phyloP scores from a whole-genome alignment of 2,797 vertebrate genomes.

The Muraenolepis orangiensis region DNA sequence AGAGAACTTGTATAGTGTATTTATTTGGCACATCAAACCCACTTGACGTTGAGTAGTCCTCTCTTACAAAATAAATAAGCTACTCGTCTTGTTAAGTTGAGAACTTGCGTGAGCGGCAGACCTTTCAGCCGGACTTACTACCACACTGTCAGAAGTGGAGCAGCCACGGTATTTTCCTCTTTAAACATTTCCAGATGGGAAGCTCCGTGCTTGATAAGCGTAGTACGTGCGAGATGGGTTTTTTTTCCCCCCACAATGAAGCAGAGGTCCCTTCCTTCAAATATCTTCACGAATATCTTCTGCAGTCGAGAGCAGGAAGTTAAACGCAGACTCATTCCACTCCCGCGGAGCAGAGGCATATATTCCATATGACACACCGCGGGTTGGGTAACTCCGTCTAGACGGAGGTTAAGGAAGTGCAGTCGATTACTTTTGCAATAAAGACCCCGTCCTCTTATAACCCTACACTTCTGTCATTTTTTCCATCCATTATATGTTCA shows the following conservation, averaged over 20 bases:
- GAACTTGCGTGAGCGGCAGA: constrained; percentile 49
- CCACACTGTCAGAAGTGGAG: constrained; percentile 38
- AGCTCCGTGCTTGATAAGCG: constrained; percentile 38
- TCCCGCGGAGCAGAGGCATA: constrained; percentile 35
- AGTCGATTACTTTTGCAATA: constrained; percentile 30
- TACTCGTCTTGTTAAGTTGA: constrained; percentile 24
- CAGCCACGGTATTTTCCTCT: constrained; percentile 46
- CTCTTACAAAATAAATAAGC: not conserved
- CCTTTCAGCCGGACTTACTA: constrained; percentile 45
- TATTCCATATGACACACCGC: constrained; percentile 58
- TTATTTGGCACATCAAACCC: not conserved
- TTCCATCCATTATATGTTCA: constrained; percentile 39
- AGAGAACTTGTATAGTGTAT: not conserved
- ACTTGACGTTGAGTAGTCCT: constrained; percentile 33
- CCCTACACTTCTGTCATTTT: constrained; percentile 16
- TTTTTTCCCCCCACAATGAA: constrained; percentile 26
- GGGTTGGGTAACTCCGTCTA: constrained; percentile 59
- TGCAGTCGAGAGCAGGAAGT: not conserved
- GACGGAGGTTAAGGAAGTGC: constrained; percentile 61
- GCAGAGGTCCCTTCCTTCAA: constrained; percentile 37
- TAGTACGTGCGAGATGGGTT: constrained; percentile 29
- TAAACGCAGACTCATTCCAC: constrained; percentile 36
- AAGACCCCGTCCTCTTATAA: constrained; percentile 11
- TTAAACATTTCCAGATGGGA: constrained; percentile 52
- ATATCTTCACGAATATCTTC: constrained; percentile 18